Evolutionary conservation across 2,113 vertebrate genomes (phyloP), one percentile per base, ranked within the genome.

Genomic region (Fulica atra): DNA sequence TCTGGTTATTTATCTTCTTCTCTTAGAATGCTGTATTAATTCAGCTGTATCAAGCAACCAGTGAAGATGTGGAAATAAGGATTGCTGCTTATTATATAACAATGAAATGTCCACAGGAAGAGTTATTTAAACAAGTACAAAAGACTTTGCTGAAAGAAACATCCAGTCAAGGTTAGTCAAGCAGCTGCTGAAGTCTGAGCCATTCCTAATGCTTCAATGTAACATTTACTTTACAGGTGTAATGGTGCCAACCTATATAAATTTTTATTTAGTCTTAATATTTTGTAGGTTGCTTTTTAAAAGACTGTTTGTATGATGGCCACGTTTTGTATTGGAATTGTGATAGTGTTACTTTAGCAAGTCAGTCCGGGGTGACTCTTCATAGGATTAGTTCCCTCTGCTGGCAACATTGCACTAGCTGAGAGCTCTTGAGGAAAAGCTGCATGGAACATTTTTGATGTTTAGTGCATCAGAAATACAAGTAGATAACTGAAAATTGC

Each of bases 41-140:
- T 92, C 98, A 93, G 83, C 96, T 99, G 68, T 99, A 99, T 92
- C 92, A 98, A 90, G 92, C 93, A 46, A 92, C 91, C 38, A 96
- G 95, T 1, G 99, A 99, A 94, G 98, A 99, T 42, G 96, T 97
- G 8, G 99, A 99, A 98, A 97, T 99, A 97, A 97, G 98, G 96
- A 98, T 99, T 71, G 97, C 98, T 48, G 98, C 99, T 78, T 99
- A 98, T 98, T 98, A 98, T 88, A 97, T 98, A 90, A 97, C 98
- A 94, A 98, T 99, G 98, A 98, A 95, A 82, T 99, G 99, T 92
- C 98, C 99, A 1, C 93, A 97, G 35, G 96, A 96, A 44, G 96
- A 98, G 17, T 91, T 98, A 46, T 98, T 99, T 87, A 94, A 97
- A 60, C 96, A 94, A 94, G 98, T 99, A 80, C 98, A 95, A 90